Percentiles rank a stretch among this genome's conserved stretches.
phyloP scores from a whole-genome alignment of 1,140 invertebrate species.

The Kradibia gibbosae region DNA sequence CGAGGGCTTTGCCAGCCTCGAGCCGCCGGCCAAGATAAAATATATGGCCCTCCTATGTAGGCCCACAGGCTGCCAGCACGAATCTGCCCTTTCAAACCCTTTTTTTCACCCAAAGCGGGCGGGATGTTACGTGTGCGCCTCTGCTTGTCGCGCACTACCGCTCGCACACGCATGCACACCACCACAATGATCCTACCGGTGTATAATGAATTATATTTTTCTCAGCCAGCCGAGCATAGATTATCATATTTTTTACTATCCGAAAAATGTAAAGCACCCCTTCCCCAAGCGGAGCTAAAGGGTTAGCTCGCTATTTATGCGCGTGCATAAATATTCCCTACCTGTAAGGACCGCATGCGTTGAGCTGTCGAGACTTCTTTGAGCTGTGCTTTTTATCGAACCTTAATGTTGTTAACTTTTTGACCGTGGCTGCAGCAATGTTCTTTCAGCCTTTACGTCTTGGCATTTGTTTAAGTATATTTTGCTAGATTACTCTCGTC shows the following conservation, averaged over 20 bases:
- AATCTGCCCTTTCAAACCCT: slow-evolving; percentile 60
- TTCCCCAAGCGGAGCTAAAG: slow-evolving; percentile 57
- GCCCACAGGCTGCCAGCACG: slow-evolving; percentile 23
- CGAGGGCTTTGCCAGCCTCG: background rate
- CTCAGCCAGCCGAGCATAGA: slow-evolving; percentile 71
- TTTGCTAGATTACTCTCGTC: too few species aligned
- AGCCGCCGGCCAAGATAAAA: slow-evolving; percentile 38
- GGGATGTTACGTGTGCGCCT: slow-evolving; percentile 62
- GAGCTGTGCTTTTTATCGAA: background rate
- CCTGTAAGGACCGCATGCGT: slow-evolving; percentile 52
- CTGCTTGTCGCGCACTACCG: slow-evolving; percentile 57
- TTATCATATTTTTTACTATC: slow-evolving; percentile 73
- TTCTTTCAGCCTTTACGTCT: too few species aligned
- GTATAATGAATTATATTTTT: slow-evolving; percentile 73
- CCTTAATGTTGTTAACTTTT: slow-evolving; percentile 11
- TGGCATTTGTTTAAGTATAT: too few species aligned
- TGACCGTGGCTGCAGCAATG: background rate
- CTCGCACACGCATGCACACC: background rate
- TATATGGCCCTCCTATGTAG: slow-evolving; percentile 13
- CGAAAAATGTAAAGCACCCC: slow-evolving; percentile 64
- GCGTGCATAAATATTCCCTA: slow-evolving; percentile 59
- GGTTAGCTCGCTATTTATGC: slow-evolving; percentile 53
- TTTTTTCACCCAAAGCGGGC: slow-evolving; percentile 62
- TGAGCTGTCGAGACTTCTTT: slow-evolving; percentile 12
- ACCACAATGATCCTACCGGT: background rate